These are phyloP conservation scores for Oreotrochilus melanogaster DNA, from an alignment of 2,113 vertebrate species.

Conservation along the genomic window DNA sequence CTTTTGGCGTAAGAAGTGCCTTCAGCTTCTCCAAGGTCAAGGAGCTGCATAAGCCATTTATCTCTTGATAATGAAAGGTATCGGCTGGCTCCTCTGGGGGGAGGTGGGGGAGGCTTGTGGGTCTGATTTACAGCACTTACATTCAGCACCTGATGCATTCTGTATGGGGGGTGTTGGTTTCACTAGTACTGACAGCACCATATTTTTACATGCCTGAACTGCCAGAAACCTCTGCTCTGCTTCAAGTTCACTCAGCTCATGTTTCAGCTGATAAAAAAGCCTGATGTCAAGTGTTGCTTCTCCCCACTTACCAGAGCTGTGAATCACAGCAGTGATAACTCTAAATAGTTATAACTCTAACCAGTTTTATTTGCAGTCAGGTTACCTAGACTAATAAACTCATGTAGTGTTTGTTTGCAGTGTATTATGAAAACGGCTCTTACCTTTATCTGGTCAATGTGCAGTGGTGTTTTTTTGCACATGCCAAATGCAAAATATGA, in stretches of 20 bases:
- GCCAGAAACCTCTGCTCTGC: slow-evolving; percentile 76
- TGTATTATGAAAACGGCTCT: background rate
- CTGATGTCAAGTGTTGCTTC: background rate
- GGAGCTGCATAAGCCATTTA: background rate
- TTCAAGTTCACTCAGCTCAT: slow-evolving; percentile 26
- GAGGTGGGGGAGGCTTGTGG: background rate
- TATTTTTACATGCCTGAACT: slow-evolving; percentile 70
- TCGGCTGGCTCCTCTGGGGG: background rate
- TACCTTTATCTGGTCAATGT: background rate
- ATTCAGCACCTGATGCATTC: background rate
- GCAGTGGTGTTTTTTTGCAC: background rate
- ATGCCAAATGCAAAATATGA: background rate
- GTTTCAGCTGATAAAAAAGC: slow-evolving; percentile 29
- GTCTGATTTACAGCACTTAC: background rate
- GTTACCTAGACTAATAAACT: background rate
- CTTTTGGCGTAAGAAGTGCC: background rate
- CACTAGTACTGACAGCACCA: slow-evolving; percentile 50
- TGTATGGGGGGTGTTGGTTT: background rate
- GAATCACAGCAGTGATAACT: background rate
- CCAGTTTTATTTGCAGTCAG: background rate
- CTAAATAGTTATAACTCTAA: background rate
- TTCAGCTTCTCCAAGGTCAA: background rate
- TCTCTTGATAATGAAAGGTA: background rate
- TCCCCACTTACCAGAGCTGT: slow-evolving; percentile 25
- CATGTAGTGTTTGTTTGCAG: slow-evolving; percentile 18